Evolutionary conservation across 37 sponge, comb jelly and placozoan species (phyloP).

Genomic region (Hormiphora californensis): DNA sequence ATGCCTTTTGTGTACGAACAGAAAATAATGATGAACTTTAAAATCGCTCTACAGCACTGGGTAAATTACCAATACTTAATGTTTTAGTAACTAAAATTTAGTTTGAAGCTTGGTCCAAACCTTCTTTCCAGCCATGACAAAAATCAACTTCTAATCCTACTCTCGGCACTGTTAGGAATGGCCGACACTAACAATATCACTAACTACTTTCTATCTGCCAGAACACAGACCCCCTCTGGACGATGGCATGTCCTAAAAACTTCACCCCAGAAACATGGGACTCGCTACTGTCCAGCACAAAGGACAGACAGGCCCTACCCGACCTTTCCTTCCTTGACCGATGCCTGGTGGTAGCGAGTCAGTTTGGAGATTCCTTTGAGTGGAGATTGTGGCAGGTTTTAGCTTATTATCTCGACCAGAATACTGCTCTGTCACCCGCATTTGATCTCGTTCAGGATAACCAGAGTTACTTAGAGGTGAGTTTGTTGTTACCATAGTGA

Average conservation of each 20-base stretch:
- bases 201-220: too few species aligned
- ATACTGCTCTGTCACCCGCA: background rate
- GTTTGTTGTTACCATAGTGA: too few species aligned
- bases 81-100: too few species aligned
- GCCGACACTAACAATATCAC: too few species aligned
- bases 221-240: too few species aligned
- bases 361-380: constrained; percentile 4
- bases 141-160: too few species aligned
- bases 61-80: background rate
- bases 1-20: constrained; percentile 40
- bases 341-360: background rate
- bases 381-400: constrained; percentile 49
- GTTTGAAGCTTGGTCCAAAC: too few species aligned
- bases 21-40: constrained; percentile 53
- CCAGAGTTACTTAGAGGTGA: too few species aligned
- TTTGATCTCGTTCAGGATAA: constrained; percentile 50
- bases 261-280: constrained; percentile 23
- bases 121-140: too few species aligned
- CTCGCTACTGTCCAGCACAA: constrained; percentile 3
- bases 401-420: constrained; percentile 50
- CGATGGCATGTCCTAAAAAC: background rate
- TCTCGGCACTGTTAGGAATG: too few species aligned
- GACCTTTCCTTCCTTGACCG: constrained; percentile 20
- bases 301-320: background rate
- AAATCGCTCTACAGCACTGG: constrained; percentile 22